A percentile compares a stretch with the other conserved stretches of the same genome.
These are phyloP conservation scores for Tor tambroides DNA, from an alignment of 2,113 vertebrate species.

Conservation along the genomic window DNA sequence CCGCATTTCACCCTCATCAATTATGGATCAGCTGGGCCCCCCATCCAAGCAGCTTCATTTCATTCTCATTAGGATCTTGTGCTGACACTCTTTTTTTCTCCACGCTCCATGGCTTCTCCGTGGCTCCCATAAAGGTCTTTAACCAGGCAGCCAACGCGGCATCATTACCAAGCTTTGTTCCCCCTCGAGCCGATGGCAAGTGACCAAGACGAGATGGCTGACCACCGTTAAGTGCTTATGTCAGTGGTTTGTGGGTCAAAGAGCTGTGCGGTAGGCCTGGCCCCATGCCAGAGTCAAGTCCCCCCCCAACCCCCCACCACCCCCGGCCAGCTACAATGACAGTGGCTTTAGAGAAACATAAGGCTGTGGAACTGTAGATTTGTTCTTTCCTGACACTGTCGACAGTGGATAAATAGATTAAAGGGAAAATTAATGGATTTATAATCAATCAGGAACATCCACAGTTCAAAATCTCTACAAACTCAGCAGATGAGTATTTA, in stretches of 20 bases:
- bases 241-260: constrained; percentile 71
- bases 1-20: constrained; percentile 64
- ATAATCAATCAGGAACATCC: constrained; percentile 26
- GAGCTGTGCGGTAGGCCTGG: constrained; percentile 56
- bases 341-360: not conserved
- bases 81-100: constrained; percentile 68
- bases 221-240: constrained; percentile 71
- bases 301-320: too few species aligned
- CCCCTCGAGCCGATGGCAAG: constrained; percentile 55
- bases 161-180: constrained; percentile 58
- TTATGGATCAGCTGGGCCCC: constrained; percentile 72
- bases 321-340: not conserved
- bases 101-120: constrained; percentile 52
- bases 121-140: constrained; percentile 53
- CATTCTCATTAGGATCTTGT: constrained; percentile 70
- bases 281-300: constrained; percentile 45
- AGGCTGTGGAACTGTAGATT: not conserved
- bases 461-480: not conserved
- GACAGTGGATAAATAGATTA: constrained; percentile 54
- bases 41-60: constrained; percentile 73
- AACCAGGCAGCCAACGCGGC: constrained; percentile 47
- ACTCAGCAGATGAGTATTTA: not conserved
- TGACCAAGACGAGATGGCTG: constrained; percentile 62
- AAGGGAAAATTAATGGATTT: constrained; percentile 44
- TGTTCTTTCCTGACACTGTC: constrained; percentile 4